phyloP scores from a whole-genome alignment of 2,113 vertebrate genomes.

The Neopipo cinnamomea region DNA sequence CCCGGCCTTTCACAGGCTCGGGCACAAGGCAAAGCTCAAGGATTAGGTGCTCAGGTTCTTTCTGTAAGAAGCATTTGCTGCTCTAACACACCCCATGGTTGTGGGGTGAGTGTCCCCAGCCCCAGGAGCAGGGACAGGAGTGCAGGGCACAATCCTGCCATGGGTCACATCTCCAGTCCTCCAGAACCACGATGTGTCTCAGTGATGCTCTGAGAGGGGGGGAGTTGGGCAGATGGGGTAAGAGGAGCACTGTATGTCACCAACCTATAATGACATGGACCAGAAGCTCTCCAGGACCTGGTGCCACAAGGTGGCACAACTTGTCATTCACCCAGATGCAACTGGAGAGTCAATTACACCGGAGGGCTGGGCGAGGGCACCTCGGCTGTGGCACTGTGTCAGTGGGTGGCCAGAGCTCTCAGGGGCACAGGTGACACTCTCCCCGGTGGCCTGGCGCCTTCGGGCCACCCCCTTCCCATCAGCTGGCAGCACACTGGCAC shows the following conservation, averaged over 20 bases:
- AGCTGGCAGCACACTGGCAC: fast-evolving
- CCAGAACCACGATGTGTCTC: neutral
- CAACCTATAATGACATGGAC: fast-evolving
- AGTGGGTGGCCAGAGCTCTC: neutral
- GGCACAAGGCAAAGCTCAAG: neutral
- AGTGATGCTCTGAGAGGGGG: neutral
- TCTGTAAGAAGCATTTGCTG: neutral
- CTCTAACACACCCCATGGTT: neutral
- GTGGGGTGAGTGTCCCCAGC: neutral
- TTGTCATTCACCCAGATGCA: neutral
- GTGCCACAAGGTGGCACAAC: neutral
- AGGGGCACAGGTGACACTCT: neutral
- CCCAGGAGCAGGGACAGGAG: neutral
- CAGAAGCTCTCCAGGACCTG: neutral
- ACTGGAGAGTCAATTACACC: neutral
- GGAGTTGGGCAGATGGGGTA: fast-evolving
- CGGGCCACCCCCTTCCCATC: neutral
- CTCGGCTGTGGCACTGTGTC: neutral
- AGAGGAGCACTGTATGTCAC: neutral
- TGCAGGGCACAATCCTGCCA: fast-evolving
- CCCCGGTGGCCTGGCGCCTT: neutral
- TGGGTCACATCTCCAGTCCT: neutral
- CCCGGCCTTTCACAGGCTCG: neutral
- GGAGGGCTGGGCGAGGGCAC: neutral
- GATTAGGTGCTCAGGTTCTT: neutral